These are phyloP conservation scores for Seira ritae DNA, from an alignment of 2,888 invertebrate genomes.

Conservation along the genomic window DNA sequence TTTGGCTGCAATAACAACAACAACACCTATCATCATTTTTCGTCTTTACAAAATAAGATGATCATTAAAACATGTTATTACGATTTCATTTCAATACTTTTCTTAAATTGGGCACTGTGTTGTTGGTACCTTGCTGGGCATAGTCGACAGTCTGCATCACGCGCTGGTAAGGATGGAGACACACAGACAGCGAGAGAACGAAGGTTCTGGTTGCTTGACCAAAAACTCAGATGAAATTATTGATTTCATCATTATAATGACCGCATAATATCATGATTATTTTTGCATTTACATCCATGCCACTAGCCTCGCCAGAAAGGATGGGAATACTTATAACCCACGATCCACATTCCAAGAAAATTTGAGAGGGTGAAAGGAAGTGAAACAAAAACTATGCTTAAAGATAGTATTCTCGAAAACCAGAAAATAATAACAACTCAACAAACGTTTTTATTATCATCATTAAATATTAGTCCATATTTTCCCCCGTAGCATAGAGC, in stretches of 20 bases:
- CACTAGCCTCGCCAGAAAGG: neutral
- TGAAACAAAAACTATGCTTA: slow-evolving; percentile 12
- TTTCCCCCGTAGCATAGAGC: slow-evolving; percentile 4
- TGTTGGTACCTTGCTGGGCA: no score
- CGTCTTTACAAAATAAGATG: no score
- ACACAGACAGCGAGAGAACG: no score
- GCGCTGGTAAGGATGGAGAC: no score
- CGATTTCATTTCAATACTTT: no score
- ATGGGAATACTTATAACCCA: neutral
- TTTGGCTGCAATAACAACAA: slow-evolving; percentile 10
- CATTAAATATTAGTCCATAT: slow-evolving; percentile 49
- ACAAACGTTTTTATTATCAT: slow-evolving; percentile 52
- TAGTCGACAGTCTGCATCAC: no score
- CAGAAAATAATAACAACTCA: slow-evolving; percentile 21
- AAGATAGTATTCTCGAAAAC: no score
- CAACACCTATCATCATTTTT: slow-evolving; percentile 34
- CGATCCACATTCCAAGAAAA: slow-evolving; percentile 18
- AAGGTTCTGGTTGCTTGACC: no score
- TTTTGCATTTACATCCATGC: slow-evolving; percentile 29
- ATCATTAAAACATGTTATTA: no score
- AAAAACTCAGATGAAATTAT: slow-evolving; percentile 40
- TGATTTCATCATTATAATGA: slow-evolving; percentile 49
- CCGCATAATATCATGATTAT: slow-evolving; percentile 43
- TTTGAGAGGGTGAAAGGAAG: neutral
- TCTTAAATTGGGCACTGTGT: no score